Evolutionary conservation across 2,113 vertebrate species (phyloP).

Genomic region (Myotis yumanensis): DNA sequence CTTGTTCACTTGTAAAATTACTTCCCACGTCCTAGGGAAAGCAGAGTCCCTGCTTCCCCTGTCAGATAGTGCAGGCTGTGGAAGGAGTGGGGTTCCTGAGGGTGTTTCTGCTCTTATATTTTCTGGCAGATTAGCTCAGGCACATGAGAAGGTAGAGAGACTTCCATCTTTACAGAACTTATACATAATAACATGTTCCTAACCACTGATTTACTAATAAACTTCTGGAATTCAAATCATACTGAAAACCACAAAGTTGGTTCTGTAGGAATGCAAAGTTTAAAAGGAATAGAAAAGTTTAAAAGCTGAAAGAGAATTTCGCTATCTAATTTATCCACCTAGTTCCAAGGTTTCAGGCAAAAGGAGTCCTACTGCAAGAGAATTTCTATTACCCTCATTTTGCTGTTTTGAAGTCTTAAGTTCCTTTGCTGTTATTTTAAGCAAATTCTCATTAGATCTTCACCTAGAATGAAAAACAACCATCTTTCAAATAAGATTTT

Average conservation of each 20-base stretch:
- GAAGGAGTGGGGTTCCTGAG: not conserved
- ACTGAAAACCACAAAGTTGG: not conserved
- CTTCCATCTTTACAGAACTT: not conserved
- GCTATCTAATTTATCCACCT: not conserved
- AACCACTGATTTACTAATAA: not conserved
- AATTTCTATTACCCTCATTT: not conserved
- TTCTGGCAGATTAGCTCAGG: not conserved
- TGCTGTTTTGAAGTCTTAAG: not conserved
- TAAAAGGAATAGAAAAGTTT: not conserved
- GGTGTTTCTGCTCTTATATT: not conserved
- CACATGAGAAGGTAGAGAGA: not conserved
- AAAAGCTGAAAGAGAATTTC: not conserved
- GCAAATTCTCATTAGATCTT: slow-evolving; percentile 14
- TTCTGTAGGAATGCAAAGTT: not conserved
- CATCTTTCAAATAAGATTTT: not conserved
- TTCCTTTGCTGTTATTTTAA: slow-evolving; percentile 1
- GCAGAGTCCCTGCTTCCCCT: not conserved
- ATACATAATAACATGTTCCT: not conserved
- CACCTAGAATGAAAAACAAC: not conserved
- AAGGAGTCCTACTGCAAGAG: not conserved
- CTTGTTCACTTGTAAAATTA: not conserved
- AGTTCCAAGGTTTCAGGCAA: slow-evolving; percentile 1
- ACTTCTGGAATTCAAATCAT: not conserved
- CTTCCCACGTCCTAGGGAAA: not conserved
- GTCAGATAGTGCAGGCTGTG: not conserved